These are phyloP conservation scores for Machimus rusticus DNA, from an alignment of 2,888 invertebrate genomes.

Conservation along the genomic window DNA sequence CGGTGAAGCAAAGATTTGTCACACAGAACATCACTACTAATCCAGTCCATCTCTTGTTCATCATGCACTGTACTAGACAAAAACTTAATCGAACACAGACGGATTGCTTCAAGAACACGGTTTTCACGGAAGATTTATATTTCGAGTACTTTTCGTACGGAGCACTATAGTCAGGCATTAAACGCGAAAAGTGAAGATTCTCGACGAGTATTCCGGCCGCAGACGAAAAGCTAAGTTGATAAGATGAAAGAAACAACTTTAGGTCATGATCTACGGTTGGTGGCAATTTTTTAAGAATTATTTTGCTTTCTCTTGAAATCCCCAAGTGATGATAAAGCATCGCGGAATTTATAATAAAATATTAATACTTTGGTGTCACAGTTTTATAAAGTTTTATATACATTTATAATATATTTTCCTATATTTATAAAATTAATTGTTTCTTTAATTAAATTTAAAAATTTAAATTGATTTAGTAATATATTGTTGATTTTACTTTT, in stretches of 20 bases:
- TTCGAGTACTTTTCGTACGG: too few relatives aligned
- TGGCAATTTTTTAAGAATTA: not conserved
- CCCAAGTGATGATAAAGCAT: not conserved
- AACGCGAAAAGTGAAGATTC: not conserved
- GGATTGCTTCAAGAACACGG: not conserved
- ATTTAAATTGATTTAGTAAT: too few relatives aligned
- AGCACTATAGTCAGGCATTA: not conserved
- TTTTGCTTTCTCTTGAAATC: not conserved
- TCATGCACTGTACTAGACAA: not conserved
- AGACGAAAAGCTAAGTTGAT: not conserved
- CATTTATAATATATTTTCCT: too few relatives aligned
- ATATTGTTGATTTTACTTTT: too few relatives aligned
- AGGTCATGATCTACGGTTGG: not conserved
- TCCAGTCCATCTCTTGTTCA: not conserved
- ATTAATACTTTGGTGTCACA: not conserved
- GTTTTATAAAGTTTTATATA: too few relatives aligned
- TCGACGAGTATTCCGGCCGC: not conserved
- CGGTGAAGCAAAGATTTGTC: not conserved
- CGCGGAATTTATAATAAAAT: not conserved
- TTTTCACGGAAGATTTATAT: not conserved
- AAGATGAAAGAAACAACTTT: not conserved
- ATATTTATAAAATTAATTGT: too few relatives aligned
- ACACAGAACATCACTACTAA: not conserved
- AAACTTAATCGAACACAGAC: not conserved
- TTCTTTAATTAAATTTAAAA: too few relatives aligned